Evolutionary conservation across 1,140 invertebrate genomes (phyloP), one percentile per base, ranked within the genome.

Genomic region (Drosophila ogumai): DNA sequence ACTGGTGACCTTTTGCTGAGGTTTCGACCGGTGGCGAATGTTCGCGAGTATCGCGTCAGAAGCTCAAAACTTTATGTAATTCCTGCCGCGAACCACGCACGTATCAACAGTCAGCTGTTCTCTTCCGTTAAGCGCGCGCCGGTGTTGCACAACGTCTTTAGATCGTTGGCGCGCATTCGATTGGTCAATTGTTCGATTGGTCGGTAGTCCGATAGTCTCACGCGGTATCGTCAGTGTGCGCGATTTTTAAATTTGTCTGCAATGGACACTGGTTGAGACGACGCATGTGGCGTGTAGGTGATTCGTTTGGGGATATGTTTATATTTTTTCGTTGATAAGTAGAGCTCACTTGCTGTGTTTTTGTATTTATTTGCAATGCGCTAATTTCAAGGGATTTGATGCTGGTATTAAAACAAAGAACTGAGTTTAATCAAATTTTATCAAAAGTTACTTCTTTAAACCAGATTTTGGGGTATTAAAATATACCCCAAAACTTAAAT

Each of bases 51-150:
- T 81, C 65, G 71, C 77, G 84, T 78, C 81, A 90, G 77, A 60
- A 41, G 44, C 75, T 78, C 44, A 17, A 19, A 85, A 90, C 76
- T 90, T 90, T 90, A 90, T 90, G 81, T 90, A 90, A 90, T 90
- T 90, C 73, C 65, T 73, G 57, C 55, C 63, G 50, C 49, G 73
- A 73, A 81, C 75, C 85, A 87, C 85, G 81, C 84, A 90, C 82
- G 82, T 73, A 73, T 72, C 64, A 31, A 32, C 25, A 66, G 67
- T 77, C 84, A 88, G 84, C 84, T 88, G 84, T 85, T 88, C 52
- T 49, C 59, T 44, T 65, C 41, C 25, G 59, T 40, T 68, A 17
- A 52, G 46, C 65, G 65, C 65, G 36, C 28, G 38, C 47, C 22
- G 12, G 66, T 69, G 66, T 38, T 52, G 38, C n/a, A 54, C 52